Base-by-base conservation (phyloP, 1,140 invertebrate genomes). In the Alviniconcha marisindica region DNA sequence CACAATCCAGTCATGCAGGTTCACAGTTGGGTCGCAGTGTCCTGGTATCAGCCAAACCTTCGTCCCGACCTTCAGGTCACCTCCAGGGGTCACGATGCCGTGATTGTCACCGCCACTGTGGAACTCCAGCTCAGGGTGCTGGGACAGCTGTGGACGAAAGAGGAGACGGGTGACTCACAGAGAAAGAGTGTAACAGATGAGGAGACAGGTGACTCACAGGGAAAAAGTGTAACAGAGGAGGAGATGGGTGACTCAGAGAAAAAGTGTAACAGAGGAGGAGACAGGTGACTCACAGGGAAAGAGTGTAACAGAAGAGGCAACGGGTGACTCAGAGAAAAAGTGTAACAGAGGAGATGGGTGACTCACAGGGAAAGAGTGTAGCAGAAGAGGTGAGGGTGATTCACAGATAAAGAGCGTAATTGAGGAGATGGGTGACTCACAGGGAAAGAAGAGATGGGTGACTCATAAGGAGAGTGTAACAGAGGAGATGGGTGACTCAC, bases 1-100 rank as follows among this genome's bases (percentile, higher is more conserved):
- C n/a, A 88, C 84, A 63, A 88, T 81, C 86, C 86, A 88, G 44
- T 87, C 82, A 51, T 88, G 81, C 71, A 88, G 71, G 84, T 88
- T 88, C 24, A 88, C 81, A 5, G 87, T 88, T 69, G 87, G 87
- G 80, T 88, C 87, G 81, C 87, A 88, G 81, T 88, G 87, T 44
- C 87, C 87, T 3, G 87, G 87, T 24, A 88, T 76, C 44, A 88
- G 86, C 82, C 81, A 85, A 21, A 88, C 42, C 51, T 77, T 71
- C 28, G 82, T 77, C 5, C 87, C 87, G 12, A 88, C 84, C 84
- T 82, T 81, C 0, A 83, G 63, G 36, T 77, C 66, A n/a, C 83
- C 83, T 18, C 24, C 31, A 31, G 85, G 83, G 15, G 31, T 56
- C 51, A 88, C 54, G 18, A 87, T 77, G 21, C 87, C 87, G 79